These are phyloP conservation scores for Elaphurus davidianus DNA, from an alignment of 2,113 vertebrate species.

Conservation along the genomic window DNA sequence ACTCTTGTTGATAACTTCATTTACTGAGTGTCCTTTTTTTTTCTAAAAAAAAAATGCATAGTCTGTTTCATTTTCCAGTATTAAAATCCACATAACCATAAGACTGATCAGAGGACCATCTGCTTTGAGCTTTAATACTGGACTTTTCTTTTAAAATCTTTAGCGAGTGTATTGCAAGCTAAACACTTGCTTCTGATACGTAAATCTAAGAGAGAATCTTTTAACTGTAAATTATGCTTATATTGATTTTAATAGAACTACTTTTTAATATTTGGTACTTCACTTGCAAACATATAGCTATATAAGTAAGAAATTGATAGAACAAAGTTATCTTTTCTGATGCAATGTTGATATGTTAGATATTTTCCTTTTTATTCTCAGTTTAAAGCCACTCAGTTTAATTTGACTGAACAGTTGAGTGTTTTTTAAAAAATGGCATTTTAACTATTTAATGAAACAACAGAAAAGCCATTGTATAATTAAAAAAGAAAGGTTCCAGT, in stretches of 20 bases:
- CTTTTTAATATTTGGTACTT: constrained; percentile 27
- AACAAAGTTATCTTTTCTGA: background rate
- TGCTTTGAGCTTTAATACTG: background rate
- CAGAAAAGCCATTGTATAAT: background rate
- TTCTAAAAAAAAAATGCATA: background rate
- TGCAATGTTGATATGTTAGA: background rate
- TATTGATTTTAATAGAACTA: constrained; percentile 21
- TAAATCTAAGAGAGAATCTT: constrained; percentile 27
- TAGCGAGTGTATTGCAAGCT: background rate
- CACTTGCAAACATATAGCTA: constrained; percentile 24
- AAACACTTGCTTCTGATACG: constrained; percentile 34
- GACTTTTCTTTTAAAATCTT: constrained; percentile 27
- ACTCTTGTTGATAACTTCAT: constrained; percentile 23
- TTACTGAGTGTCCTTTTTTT: background rate
- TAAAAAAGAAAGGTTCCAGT: background rate
- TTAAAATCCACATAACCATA: background rate
- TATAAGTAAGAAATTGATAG: constrained; percentile 38
- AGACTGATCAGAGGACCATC: background rate
- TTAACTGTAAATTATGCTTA: constrained; percentile 4
- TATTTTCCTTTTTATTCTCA: constrained; percentile 74
- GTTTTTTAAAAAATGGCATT: background rate
- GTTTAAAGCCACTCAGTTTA: constrained; percentile 85
- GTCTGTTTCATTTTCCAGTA: constrained; percentile 24
- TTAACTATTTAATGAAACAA: background rate
- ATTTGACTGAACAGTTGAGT: background rate